Evolutionary conservation across 2,797 vertebrate species (phyloP), one percentile per base, ranked within the genome.

Genomic region (Catamblyrhynchus diadema): DNA sequence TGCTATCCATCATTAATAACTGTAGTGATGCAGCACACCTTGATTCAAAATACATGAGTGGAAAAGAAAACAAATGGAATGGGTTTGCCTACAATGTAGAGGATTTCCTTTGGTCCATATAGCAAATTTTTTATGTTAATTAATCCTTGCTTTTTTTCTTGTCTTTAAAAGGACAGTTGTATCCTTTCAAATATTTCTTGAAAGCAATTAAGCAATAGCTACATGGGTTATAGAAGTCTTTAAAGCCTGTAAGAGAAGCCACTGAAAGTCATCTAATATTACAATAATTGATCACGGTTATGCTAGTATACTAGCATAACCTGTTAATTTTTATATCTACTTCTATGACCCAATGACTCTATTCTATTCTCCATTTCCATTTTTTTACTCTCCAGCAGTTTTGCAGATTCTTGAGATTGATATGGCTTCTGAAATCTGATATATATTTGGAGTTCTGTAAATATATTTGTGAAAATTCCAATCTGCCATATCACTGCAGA

Each of bases 41-140:
- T 47, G 65, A 94, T 93, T 93, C 93, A 94, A 93, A 95, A 91
- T 67, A 66, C 23, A 79, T 75, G 51, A 92, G n/a, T 44, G 18
- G 45, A 90, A 93, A 90, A 33, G 39, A 91, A 93, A 94, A 80
- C 12, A 90, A 93, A 79, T 59, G 2, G n/a, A 88, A 93, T 72
- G 78, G 39, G 85, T 93, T 86, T 87, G n/a, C 33, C 95, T 95
- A 62, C 47, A 88, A 23, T 48, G 33, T 69, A 93, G 74, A 88
- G 50, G 10, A 37, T 89, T 86, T 74, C 23, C 24, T 28, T 90
- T 81, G 30, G n/a, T 41, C 28, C 24, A 25, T 54, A 72, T 12
- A 69, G 25, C 65, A 65, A 61, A 66, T 25, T 86, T 91, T 81
- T 84, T 2, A 66, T 22, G 9, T 44, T 27, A 75, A 32, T 88